Evolutionary conservation across 2,113 vertebrate genomes (phyloP).

Genomic region (Vidua macroura): DNA sequence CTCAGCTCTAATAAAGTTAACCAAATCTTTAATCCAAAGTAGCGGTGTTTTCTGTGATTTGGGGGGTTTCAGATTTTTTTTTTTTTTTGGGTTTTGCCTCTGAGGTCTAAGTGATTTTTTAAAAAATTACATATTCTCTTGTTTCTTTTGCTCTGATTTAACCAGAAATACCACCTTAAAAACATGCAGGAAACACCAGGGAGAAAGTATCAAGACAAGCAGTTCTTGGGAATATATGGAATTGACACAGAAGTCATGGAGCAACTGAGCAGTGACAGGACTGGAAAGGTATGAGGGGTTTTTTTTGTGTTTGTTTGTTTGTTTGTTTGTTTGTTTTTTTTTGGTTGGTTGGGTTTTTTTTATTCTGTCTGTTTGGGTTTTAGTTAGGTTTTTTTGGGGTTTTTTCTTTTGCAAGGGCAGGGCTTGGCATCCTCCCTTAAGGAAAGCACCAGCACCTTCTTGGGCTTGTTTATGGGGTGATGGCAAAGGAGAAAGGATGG

Average conservation of each 20-base stretch:
- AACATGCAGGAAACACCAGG: not conserved
- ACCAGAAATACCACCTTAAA: not conserved
- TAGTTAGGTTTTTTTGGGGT: no score
- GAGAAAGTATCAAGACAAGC: not conserved
- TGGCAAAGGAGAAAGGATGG: not conserved
- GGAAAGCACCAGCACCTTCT: not conserved
- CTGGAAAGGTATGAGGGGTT: not conserved
- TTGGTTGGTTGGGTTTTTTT: no score
- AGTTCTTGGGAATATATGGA: not conserved
- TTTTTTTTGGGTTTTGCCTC: not conserved
- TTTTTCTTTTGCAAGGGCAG: not conserved
- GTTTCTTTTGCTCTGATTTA: not conserved
- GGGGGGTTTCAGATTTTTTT: not conserved
- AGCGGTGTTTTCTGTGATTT: not conserved
- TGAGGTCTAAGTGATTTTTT: not conserved
- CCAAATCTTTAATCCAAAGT: not conserved
- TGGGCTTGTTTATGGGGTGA: fast-evolving
- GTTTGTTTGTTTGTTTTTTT: not conserved
- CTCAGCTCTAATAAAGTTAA: not conserved
- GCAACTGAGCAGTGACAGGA: not conserved
- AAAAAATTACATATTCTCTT: not conserved
- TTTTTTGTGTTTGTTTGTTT: not conserved
- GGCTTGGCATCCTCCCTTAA: not conserved
- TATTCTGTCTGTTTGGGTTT: not conserved
- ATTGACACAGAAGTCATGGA: not conserved